These are phyloP conservation scores for Eutrigla gurnardus DNA, from an alignment of 2,797 vertebrate genomes.

Conservation along the genomic window DNA sequence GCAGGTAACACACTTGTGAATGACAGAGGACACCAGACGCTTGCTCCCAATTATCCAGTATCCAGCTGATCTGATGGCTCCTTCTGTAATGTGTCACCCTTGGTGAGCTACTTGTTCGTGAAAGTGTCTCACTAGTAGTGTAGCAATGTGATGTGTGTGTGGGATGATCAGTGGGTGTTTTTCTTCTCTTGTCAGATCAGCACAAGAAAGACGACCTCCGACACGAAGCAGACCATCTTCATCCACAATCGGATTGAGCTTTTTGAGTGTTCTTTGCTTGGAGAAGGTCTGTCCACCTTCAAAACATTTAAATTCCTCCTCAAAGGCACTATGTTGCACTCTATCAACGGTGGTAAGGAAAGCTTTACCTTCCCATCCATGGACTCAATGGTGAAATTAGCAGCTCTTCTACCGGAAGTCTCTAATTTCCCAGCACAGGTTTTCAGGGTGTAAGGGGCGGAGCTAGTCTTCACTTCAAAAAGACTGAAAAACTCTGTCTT, in stretches of 20 bases:
- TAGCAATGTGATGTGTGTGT: constrained; percentile 1
- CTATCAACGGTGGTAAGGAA: neutral
- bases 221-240: neutral
- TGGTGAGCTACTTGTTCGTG: constrained; percentile 34
- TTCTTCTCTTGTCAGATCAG: constrained; percentile 5
- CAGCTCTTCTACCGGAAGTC: constrained; percentile 13
- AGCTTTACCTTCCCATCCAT: constrained; percentile 24
- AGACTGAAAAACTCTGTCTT: constrained; percentile 36
- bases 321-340: constrained; percentile 25
- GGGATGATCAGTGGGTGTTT: constrained; percentile 30
- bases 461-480: constrained; percentile 10
- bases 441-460: constrained; percentile 4
- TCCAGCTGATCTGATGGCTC: constrained; percentile 12
- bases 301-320: constrained; percentile 1
- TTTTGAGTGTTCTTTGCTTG: neutral
- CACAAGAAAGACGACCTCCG: constrained; percentile 8
- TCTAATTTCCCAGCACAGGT: constrained; percentile 29
- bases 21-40: constrained; percentile 17
- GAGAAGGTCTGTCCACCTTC: neutral
- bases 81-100: constrained; percentile 12
- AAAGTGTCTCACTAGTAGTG: constrained; percentile 11
- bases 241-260: neutral
- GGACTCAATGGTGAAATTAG: constrained; percentile 19
- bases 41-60: constrained; percentile 26
- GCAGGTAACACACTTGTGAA: constrained; percentile 27